A percentile compares a stretch with the other conserved stretches of the same genome.
Evolutionary conservation across 2,113 vertebrate genomes (phyloP).

Genomic region (Gopherus evgoodei): DNA sequence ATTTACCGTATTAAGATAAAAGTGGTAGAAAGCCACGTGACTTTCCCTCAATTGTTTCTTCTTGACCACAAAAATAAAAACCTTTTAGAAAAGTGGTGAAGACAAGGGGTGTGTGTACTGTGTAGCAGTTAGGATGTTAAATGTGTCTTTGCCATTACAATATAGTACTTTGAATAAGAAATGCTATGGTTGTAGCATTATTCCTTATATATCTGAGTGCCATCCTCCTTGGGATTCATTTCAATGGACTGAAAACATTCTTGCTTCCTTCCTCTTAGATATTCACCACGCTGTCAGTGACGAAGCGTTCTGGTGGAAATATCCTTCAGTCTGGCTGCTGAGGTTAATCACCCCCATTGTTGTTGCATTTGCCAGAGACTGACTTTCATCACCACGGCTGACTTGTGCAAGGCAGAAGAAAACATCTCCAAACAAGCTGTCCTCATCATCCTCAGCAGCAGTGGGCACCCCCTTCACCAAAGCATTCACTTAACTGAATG

Average conservation of each 20-base stretch:
- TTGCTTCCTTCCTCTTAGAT: conserved; percentile 64
- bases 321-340: conserved; percentile 77
- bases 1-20: neutral
- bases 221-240: neutral
- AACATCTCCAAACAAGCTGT: neutral
- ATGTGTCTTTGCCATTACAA: neutral
- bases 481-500: fast-evolving
- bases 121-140: neutral
- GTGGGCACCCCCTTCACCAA: neutral
- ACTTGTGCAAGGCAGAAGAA: neutral
- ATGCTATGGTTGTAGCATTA: neutral
- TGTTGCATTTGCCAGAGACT: conserved; percentile 65
- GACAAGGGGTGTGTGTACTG: neutral
- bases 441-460: neutral
- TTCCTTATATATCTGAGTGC: neutral
- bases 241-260: neutral
- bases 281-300: conserved; percentile 76
- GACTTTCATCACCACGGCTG: neutral
- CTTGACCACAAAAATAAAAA: neutral
- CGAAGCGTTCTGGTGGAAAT: conserved; percentile 71
- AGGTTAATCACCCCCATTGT: conserved; percentile 80
- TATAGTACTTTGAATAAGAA: neutral
- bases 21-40: neutral
- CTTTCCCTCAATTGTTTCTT: conserved; percentile 17
- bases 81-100: neutral